phyloP scores from a whole-genome alignment of 2,888 invertebrate species.

The Cantharis nigra region DNA sequence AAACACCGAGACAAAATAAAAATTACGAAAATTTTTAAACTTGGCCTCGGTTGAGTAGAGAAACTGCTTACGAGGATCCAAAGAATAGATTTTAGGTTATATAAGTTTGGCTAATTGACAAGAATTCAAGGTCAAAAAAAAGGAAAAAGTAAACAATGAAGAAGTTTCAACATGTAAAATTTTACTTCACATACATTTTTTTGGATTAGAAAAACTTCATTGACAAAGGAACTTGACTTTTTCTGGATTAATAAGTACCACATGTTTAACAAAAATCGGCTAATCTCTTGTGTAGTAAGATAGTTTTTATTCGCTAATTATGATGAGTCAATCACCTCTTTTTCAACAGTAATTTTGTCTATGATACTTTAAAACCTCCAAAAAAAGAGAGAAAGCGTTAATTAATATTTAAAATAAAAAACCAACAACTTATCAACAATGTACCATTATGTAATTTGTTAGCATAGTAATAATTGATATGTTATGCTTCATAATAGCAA shows the following conservation, averaged over 20 bases:
- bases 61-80: background rate
- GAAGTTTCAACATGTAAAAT: background rate
- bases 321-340: background rate
- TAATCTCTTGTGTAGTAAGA: background rate
- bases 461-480: background rate
- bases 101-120: background rate
- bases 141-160: background rate
- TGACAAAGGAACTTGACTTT: background rate
- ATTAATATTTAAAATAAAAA: background rate
- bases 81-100: background rate
- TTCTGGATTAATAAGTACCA: background rate
- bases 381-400: background rate
- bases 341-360: background rate
- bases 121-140: background rate
- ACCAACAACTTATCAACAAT: background rate
- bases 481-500: background rate
- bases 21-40: too few species aligned
- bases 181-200: background rate
- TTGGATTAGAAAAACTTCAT: background rate
- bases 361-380: background rate
- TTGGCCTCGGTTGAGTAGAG: too few species aligned
- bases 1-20: too few species aligned
- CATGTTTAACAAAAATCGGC: background rate
- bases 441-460: background rate
- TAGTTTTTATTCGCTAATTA: background rate